Base-by-base conservation (phyloP, 2,113 vertebrate genomes). In the Pimephales promelas region DNA sequence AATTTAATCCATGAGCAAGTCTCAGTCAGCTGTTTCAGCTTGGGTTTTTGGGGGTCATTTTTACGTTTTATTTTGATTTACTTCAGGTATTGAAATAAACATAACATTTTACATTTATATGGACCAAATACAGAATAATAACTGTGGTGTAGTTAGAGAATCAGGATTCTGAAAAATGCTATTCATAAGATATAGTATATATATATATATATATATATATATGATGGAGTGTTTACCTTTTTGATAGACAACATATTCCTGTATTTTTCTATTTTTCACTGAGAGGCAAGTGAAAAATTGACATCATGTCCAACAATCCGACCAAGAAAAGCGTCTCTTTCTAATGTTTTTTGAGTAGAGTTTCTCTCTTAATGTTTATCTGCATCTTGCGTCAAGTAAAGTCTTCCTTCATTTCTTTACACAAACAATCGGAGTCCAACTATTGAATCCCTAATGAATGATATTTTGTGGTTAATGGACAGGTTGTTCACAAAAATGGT, bases 81-180 rank as follows among this genome's bases (percentile, higher is more conserved):
- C 54, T 59, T 31, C 16, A 79, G 78, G 59, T 66, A 79, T 61
- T 49, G n/a, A 79, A 36, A 59, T 45, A 18, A 43, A 45, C 56
- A 49, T 14, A 7, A 47, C 40, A 77, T 57, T 20, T 78, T 61
- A 14, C 45, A 91, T 89, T 88, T 83, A 90, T 84, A 47, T 16
- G 59, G 61, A 80, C 78, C 78, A 80, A 80, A 80, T 66, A 31
- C 78, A 66, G 40, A 72, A 47, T 49, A 52, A 66, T 13, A 45
- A 47, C 78, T 66, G 61, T 79, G 77, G 40, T 31, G 16, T 31
- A 47, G 59, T 49, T 66, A 22, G 59, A 28, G 24, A 79, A 47
- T 49, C 24, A 79, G 40, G 43, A 66, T 47, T 79, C 24, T 10
- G 57, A 66, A 18, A 6, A 20, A 6, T 31, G 36, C 45, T 45